Evolutionary conservation across 64 coral and sea anemone species (phyloP), one percentile per base, ranked within the genome.

Genomic region (Hydrozoanthus tunicans): DNA sequence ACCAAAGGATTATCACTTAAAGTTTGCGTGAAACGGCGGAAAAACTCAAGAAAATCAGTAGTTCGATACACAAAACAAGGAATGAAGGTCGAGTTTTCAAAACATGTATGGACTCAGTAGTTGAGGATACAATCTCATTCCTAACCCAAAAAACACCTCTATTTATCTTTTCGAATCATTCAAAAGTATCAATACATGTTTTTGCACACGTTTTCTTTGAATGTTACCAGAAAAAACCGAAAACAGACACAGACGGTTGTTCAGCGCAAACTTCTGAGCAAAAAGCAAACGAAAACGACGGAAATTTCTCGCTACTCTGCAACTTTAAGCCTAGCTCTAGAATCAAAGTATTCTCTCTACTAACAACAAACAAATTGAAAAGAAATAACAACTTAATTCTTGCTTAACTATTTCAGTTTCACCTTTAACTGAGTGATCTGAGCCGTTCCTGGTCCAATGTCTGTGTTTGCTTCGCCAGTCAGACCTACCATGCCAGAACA

Each of bases 341-440:
- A 43, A 43, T 43, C 32, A 2, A 43, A 43, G 32, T 43, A 43
- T 43, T 59, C 60, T 6, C 23, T 60, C n/a, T 3, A 59, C 24
- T 80, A 24, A 59, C n/a, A 79, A 32, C 15, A 58, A 59, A 9
- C 56, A 80, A 11, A 1, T 10, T 5, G 17, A 20, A 58, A 26
- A 55, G 72, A 57, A 86, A 56, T 58, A 67, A n/a, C 63, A 2
- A 6, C 4, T 55, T 55, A 8, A 70, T 4, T 60, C 6, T 3
- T 57, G 51, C 43, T 5, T 1, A 73, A 74, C 0, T 74, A 24
- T 43, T 43, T 6, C 23, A 51, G 59, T 0, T 9, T 88, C 61
- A 88, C 84, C 84, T 88, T 88, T 52, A 88, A 15, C 24, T 75
- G 84, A 3, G 84, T 71, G 7, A 88, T 88, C 13, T 88, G 84